Percentiles rank a stretch among this genome's conserved stretches.
These are phyloP conservation scores for Cephus pulcher DNA, from an alignment of 2,888 invertebrate genomes.

Conservation along the genomic window DNA sequence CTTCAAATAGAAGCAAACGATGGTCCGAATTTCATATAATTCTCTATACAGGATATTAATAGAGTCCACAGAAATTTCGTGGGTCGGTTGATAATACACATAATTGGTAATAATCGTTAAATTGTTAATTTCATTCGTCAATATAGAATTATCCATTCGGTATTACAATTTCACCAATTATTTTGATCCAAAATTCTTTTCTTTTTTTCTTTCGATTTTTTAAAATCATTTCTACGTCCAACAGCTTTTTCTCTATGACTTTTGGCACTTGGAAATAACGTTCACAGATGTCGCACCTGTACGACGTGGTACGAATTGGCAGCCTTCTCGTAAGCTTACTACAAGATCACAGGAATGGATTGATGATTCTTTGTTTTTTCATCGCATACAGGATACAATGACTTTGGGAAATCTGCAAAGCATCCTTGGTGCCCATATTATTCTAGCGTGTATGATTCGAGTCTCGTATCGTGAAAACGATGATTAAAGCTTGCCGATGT, in stretches of 20 bases:
- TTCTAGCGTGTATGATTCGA: neutral
- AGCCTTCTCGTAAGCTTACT: neutral
- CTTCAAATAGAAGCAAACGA: constrained; percentile 64
- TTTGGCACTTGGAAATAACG: too few relatives aligned
- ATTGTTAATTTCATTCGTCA: neutral
- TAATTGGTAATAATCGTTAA: neutral
- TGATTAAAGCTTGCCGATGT: neutral
- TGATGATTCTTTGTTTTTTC: neutral
- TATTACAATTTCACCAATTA: constrained; percentile 1
- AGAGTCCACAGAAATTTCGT: neutral
- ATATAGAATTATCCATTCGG: neutral
- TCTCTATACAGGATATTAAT: neutral
- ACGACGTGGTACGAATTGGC: neutral
- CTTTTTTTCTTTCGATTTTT: constrained; percentile 1
- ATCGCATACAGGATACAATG: neutral
- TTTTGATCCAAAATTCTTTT: neutral
- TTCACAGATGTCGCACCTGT: too few relatives aligned
- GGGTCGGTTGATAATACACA: neutral
- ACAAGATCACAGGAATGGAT: neutral
- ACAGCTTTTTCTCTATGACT: neutral
- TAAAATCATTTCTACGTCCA: neutral
- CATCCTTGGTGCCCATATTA: neutral
- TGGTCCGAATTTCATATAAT: constrained; percentile 41
- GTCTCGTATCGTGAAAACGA: neutral
- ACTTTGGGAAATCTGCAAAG: neutral